Base-by-base conservation (phyloP, 2,797 vertebrate species). In the Lycodopsis pacificus region DNA sequence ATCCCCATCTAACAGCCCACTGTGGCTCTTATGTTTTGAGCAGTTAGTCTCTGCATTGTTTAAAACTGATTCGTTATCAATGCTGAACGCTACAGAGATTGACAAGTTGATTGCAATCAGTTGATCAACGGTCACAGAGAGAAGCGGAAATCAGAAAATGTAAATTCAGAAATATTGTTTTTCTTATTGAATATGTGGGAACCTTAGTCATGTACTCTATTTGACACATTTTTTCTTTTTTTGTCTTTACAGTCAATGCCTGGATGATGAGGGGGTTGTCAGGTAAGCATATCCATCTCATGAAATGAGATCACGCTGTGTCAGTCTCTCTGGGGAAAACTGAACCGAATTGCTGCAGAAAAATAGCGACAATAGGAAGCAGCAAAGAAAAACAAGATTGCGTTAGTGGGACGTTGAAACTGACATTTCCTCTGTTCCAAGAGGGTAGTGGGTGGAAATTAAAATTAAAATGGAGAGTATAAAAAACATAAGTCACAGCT, bases 241-340 rank as follows among this genome's bases (percentile, higher is more conserved):
- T 20, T 87, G 36, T 90, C 58, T 90, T 91, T 65, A 73, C 92
- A 95, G 94, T 91, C 63, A 94, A 92, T 32, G 81, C 73, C 79
- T 93, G 91, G 88, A 92, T 94, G 89, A 88, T 84, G 73, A 86
- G 79, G 65, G 91, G 84, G 7, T 73, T 91, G 56, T 92, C 93
- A 93, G 94, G 94, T 95, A 81, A 93, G 91, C 42, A 65, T 7
- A 40, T 69, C 30, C 44, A 56, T 57, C 2, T 17, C 5, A 62
- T 40, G 22, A 10, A 38, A 59, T 6, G 36, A 19, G 20, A 49
- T 36, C 5, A 17, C 65, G n/a, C 30, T 59, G 12, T 30, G 15
- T 51, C n/a, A 44, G 20, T 74, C 10, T 65, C 10, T 65, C 56
- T 19, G 12, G 13, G 22, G 12, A 11, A 38, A 65, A 65, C 30